Conservation (phyloP, 1,140 invertebrate species). For the Odontomachus brunneus region DNA sequence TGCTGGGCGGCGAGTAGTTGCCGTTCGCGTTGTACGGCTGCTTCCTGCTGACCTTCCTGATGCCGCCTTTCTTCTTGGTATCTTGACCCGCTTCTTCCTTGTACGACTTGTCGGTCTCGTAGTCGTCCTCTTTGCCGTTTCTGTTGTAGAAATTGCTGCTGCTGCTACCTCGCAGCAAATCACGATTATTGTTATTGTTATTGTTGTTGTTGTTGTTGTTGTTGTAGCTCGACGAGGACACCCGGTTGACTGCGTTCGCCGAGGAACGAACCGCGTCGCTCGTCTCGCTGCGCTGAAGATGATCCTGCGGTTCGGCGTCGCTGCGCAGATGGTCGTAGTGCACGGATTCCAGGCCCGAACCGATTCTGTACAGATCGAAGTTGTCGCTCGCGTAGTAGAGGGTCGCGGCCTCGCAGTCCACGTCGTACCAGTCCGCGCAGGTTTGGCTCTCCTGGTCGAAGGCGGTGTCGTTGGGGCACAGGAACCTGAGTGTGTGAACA, state of each 20-base stretch:
- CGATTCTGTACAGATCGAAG: slow-evolving; percentile 92
- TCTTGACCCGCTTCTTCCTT: slow-evolving; percentile 80
- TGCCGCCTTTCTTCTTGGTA: slow-evolving; percentile 80
- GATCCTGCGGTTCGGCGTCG: slow-evolving; percentile 91
- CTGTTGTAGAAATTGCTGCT: slow-evolving; percentile 90
- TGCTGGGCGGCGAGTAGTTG: slow-evolving; percentile 73
- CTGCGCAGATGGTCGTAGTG: slow-evolving; percentile 83
- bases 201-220: slow-evolving; percentile 39
- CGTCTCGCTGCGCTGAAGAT: slow-evolving; percentile 91
- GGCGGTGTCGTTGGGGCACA: slow-evolving; percentile 96
- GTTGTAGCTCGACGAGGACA: slow-evolving; percentile 75
- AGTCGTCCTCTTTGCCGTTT: slow-evolving; percentile 87
- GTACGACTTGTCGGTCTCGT: slow-evolving; percentile 85
- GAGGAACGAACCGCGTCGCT: slow-evolving; percentile 87
- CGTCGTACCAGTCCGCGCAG: slow-evolving; percentile 95
- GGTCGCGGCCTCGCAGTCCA: slow-evolving; percentile 92
- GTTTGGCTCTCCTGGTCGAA: slow-evolving; percentile 97
- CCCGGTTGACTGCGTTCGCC: slow-evolving; percentile 77
- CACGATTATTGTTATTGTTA: too few species aligned
- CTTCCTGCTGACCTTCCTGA: slow-evolving; percentile 82
- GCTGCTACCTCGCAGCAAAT: slow-evolving; percentile 88
- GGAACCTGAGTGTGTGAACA: slow-evolving; percentile 88
- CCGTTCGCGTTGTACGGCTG: slow-evolving; percentile 75
- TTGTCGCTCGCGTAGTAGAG: slow-evolving; percentile 93
- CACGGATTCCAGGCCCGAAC: slow-evolving; percentile 86